Percentiles rank a stretch among this genome's conserved stretches.
Conservation (phyloP, 2,113 vertebrate genomes). For the Pygoscelis antarcticus region DNA sequence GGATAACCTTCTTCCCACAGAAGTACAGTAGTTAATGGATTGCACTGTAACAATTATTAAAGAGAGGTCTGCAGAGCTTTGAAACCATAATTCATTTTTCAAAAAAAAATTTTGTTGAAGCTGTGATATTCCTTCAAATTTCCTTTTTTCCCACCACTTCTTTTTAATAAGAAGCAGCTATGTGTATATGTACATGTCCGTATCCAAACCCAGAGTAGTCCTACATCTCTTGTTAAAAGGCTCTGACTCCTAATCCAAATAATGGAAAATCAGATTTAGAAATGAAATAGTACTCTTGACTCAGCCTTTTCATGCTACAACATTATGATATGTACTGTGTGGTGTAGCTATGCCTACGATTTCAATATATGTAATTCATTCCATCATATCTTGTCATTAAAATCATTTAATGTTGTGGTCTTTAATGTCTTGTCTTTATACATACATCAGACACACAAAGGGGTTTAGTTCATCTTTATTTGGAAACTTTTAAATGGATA, state of each 20-base stretch:
- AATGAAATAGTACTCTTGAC: not conserved
- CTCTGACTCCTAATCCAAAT: not conserved
- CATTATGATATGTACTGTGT: not conserved
- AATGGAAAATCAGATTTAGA: conserved; percentile 3
- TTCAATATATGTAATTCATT: not conserved
- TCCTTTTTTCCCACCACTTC: not conserved
- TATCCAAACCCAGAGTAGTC: not conserved
- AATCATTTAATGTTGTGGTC: not conserved
- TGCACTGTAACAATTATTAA: conserved; percentile 13
- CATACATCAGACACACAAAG: not conserved
- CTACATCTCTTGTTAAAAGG: not conserved
- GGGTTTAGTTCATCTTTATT: not conserved
- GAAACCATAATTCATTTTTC: not conserved
- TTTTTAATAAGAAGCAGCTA: not conserved
- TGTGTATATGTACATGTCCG: not conserved
- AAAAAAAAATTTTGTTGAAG: not conserved
- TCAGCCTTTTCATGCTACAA: not conserved
- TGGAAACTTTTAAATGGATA: not conserved
- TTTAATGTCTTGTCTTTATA: not conserved
- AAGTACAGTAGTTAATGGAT: conserved; percentile 18
- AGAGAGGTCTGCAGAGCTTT: not conserved
- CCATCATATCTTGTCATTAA: not conserved
- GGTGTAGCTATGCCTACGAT: not conserved
- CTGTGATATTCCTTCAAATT: not conserved
- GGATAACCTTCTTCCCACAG: not conserved